Base-by-base conservation (phyloP, 1,140 invertebrate species). In the Papilio polyxenes region DNA sequence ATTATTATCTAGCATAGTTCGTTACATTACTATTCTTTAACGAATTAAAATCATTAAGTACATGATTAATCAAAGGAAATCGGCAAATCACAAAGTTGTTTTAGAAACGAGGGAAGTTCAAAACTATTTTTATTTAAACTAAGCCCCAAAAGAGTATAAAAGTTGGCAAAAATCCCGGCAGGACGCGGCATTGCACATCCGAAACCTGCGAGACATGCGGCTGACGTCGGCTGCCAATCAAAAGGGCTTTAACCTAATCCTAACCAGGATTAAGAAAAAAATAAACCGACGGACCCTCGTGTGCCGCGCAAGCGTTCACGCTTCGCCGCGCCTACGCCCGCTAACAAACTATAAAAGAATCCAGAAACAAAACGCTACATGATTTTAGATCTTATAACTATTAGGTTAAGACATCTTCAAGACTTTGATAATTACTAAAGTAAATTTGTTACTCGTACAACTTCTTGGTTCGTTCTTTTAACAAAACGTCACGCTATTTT, bases 151-250 rank as follows among this genome's bases (percentile, higher is more conserved):
- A 85, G 83, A 81, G 82, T 75, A 83, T 85, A 85, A 78, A 82
- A 85, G 81, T 86, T 80, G 81, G 81, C 82, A 84, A 84, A 84
- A 83, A 84, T 82, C 76, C 74, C 82, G 82, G 84, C 82, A 85
- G 86, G 84, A 82, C 85, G 87, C 80, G 82, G 81, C 83, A 79
- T 76, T 87, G 87, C 87, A 85, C 79, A 81, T 85, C 82, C 82
- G 81, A 90, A 88, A 89, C 86, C 89, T 89, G 82, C 88, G 87
- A 92, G 89, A 89, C 90, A 82, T 91, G 92, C 89, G 89, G 87
- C 90, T 90, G 91, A 93, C 92, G 92, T 86, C 91, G 91, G 91
- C 92, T 94, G 92, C 92, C 92, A 92, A 90, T 94, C 92, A 94
- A 92, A 92, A 88, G 87, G 91, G 90, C 92, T 92, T 92, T 92